Percentiles rank a stretch among this genome's conserved stretches.
phyloP scores from a whole-genome alignment of 2,797 vertebrate genomes.

The Choloepus didactylus region DNA sequence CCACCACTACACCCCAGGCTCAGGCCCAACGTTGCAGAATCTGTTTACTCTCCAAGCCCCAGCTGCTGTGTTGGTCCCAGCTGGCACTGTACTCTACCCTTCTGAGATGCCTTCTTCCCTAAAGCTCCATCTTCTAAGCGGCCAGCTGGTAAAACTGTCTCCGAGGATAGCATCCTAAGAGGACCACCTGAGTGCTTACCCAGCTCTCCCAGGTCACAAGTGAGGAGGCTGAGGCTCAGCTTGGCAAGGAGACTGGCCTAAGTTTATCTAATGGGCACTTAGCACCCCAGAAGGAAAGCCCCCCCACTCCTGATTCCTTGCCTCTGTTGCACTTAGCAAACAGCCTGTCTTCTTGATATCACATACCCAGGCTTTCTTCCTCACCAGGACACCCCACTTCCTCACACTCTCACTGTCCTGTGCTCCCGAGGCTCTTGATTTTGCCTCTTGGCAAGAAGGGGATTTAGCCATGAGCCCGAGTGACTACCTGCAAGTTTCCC shows the following conservation, averaged over 20 bases:
- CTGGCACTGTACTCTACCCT: fast-evolving
- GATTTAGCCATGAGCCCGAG: neutral
- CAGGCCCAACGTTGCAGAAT: fast-evolving
- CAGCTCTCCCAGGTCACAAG: fast-evolving
- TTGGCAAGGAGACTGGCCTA: neutral
- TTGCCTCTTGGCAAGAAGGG: neutral
- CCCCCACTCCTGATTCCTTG: neutral
- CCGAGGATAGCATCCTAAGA: no score
- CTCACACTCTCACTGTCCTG: no score
- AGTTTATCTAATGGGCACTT: neutral
- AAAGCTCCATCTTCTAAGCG: neutral
- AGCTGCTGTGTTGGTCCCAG: fast-evolving
- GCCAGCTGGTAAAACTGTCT: neutral
- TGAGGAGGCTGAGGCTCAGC: neutral
- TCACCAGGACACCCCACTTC: neutral
- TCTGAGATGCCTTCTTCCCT: neutral
- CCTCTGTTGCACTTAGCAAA: fast-evolving
- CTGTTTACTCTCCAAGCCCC: no score
- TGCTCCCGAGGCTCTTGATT: neutral
- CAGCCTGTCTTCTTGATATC: neutral
- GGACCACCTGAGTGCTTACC: no score
- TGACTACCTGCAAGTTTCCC: fast-evolving
- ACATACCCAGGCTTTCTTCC: neutral
- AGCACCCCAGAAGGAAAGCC: neutral
- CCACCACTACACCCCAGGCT: fast-evolving